Evolutionary conservation across 2,113 vertebrate species (phyloP), one percentile per base, ranked within the genome.

Genomic region (Helogale parvula): DNA sequence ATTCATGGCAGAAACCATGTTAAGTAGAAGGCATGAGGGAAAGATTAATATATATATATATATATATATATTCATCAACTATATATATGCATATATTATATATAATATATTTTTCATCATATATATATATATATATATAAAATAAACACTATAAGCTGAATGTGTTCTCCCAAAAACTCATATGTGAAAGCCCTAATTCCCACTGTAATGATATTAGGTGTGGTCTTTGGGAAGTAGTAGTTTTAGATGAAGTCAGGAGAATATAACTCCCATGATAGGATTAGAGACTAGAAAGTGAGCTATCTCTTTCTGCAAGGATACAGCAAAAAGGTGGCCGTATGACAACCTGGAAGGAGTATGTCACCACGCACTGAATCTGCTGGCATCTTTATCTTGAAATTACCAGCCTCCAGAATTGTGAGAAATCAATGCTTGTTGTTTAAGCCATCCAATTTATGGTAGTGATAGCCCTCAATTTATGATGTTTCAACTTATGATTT

Each of bases 281-380:
- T 57, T 41, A 72, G 25, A 76, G 7, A 76, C 41, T 45, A 76
- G 41, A 29, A 8, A 29, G 41, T 16, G 27, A 63, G 10, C 60
- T 63, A 27, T 63, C 12, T 63, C 21, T 63, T 16, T 66, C 35
- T 50, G 13, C 5, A 27, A 79, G 6, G 23, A 60, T 35, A 50
- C 1, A 66, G 31, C 1, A 14, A 63, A 31, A 85, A 80, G 11
- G 31, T 0, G 2, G 4, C 1, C 45, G 8, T 47, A n/a, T n/a
- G 2, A 33, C 5, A 68, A 31, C 8, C 14, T 68, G 29, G 11
- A 45, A 38, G 17, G 52, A 19, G 31, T 13, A 1, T 68, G 29
- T 65, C 47, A 11, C 10, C 10, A 69, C 21, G 11, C 57, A 76
- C 1, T 5, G 3, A 57, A 35, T 11, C 15, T 57, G 5, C 35